These are phyloP conservation scores for Drosophila subquinaria DNA, from an alignment of 2,888 invertebrate genomes.

Conservation along the genomic window DNA sequence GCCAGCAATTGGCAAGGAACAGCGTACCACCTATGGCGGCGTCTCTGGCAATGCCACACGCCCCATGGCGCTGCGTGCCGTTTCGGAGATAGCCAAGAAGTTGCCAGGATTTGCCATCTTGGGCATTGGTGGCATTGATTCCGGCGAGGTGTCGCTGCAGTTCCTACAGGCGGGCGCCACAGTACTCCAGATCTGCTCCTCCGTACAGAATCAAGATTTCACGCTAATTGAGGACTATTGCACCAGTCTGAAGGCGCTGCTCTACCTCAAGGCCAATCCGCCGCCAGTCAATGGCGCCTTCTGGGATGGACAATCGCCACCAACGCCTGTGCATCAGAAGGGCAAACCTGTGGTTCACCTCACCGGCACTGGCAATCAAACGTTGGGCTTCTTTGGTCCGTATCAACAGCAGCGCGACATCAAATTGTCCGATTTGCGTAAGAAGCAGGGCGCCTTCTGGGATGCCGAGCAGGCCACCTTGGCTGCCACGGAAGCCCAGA, in stretches of 20 bases:
- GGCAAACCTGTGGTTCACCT: constrained; percentile 93
- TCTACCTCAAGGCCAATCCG: constrained; percentile 91
- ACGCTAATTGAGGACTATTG: constrained; percentile 98
- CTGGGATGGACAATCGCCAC: constrained; percentile 98
- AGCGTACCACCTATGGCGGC: constrained; percentile 96
- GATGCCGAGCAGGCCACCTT: constrained; percentile 83
- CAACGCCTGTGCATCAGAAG: constrained; percentile 94
- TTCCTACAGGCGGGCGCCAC: constrained; percentile 97
- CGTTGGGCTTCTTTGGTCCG: constrained; percentile 95
- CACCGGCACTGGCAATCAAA: constrained; percentile 89
- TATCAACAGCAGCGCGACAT: constrained; percentile 91
- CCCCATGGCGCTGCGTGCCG: constrained; percentile 96
- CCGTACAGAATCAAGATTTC: constrained; percentile 99
- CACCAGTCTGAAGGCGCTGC: constrained; percentile 93
- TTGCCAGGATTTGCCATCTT: constrained; percentile 96
- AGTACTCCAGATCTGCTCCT: constrained; percentile 97
- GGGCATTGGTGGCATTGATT: constrained; percentile 98
- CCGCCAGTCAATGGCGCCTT: constrained; percentile 86
- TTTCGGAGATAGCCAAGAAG: constrained; percentile 93
- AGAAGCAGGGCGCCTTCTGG: constrained; percentile 86
- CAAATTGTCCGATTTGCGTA: constrained; percentile 86
- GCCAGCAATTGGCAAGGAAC: constrained; percentile 93
- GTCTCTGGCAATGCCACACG: constrained; percentile 97
- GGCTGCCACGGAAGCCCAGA: background rate
- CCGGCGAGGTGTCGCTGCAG: constrained; percentile 97